Percentiles rank a stretch among this genome's conserved stretches.
phyloP scores from a whole-genome alignment of 2,888 invertebrate genomes.

The Sarcophaga variegata region DNA sequence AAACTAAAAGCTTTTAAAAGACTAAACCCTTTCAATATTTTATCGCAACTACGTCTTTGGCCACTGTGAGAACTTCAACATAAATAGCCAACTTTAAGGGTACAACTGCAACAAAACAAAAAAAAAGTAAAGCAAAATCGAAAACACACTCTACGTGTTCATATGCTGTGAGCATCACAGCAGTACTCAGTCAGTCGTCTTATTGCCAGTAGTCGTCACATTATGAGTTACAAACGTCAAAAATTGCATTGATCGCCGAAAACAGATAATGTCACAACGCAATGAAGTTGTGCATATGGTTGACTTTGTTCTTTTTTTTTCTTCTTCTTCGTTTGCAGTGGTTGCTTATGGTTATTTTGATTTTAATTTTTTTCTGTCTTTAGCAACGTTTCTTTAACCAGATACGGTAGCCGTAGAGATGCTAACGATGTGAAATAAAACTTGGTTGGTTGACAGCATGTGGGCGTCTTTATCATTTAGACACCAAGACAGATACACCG shows the following conservation, averaged over 20 bases:
- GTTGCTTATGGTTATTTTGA: too few relatives aligned
- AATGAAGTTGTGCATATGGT: slow-evolving; percentile 69
- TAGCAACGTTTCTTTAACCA: slow-evolving; percentile 41
- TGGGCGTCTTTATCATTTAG: slow-evolving; percentile 74
- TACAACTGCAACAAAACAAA: not conserved
- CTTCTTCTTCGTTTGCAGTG: too few relatives aligned
- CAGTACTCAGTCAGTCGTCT: slow-evolving; percentile 55
- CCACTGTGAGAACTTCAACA: slow-evolving; percentile 5
- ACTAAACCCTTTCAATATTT: not conserved
- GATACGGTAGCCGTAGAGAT: slow-evolving; percentile 63
- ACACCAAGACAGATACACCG: not conserved
- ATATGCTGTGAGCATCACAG: slow-evolving; percentile 53
- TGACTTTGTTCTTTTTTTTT: slow-evolving; percentile 21
- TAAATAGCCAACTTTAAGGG: slow-evolving; percentile 25
- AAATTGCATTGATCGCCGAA: slow-evolving; percentile 71
- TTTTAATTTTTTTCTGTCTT: slow-evolving; percentile 23
- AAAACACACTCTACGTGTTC: slow-evolving; percentile 43
- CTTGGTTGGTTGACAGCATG: slow-evolving; percentile 70
- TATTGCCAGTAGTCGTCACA: slow-evolving; percentile 68
- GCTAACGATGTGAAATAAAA: slow-evolving; percentile 67
- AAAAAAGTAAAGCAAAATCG: slow-evolving; percentile 1
- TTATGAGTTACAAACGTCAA: slow-evolving; percentile 70
- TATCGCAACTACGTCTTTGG: slow-evolving; percentile 24
- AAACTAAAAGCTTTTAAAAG: not conserved
- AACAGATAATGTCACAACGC: slow-evolving; percentile 70